Evolutionary conservation across 2,888 invertebrate species (phyloP).

Genomic region (Dioctria rufipes): DNA sequence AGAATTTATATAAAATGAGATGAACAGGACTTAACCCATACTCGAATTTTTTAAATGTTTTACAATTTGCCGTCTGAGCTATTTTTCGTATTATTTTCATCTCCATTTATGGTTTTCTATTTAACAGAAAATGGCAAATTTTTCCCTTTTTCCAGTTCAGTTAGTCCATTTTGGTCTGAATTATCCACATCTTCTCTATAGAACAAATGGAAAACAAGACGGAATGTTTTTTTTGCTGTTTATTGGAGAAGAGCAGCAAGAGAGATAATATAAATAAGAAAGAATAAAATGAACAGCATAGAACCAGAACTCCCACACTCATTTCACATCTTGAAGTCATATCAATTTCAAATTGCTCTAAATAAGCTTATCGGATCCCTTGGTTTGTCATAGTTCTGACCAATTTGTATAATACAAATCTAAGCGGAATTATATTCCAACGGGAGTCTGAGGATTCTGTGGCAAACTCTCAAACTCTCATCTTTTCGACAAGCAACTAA

Average conservation of each 20-base stretch:
- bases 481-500: background rate
- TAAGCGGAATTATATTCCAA: background rate
- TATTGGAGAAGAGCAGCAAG: background rate
- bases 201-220: constrained; percentile 3
- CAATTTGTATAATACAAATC: background rate
- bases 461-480: background rate
- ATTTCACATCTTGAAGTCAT: background rate
- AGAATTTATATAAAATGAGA: constrained; percentile 28
- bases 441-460: background rate
- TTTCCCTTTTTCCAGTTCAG: background rate
- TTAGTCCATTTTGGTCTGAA: background rate
- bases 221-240: background rate
- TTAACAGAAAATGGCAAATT: constrained; percentile 13
- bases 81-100: constrained; percentile 20
- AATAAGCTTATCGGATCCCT: constrained; percentile 40
- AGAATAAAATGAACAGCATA: constrained; percentile 6
- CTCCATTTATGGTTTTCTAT: constrained; percentile 3
- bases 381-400: background rate
- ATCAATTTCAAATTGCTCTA: constrained; percentile 35
- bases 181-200: background rate
- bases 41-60: constrained; percentile 5
- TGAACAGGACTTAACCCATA: constrained; percentile 13
- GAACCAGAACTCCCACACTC: background rate
- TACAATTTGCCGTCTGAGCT: constrained; percentile 19
- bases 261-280: background rate